Evolutionary conservation across 1,140 invertebrate species (phyloP).

Genomic region (Epicauta chinensis): DNA sequence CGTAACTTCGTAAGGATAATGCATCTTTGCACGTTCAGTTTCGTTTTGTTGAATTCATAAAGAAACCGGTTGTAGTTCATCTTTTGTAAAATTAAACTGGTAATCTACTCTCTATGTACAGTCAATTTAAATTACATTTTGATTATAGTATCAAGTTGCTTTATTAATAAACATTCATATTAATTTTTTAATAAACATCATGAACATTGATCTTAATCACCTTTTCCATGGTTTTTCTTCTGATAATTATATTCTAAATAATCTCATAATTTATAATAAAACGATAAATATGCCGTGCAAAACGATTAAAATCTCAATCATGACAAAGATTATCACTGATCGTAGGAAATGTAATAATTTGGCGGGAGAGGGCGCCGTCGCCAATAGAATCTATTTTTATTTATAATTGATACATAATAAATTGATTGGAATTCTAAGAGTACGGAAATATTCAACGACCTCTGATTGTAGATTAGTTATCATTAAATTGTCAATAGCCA

Average conservation of each 20-base stretch:
- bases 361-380: too few relatives aligned
- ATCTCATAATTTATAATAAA: too few relatives aligned
- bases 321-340: too few relatives aligned
- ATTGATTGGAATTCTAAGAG: too few relatives aligned
- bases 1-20: too few relatives aligned
- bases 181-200: too few relatives aligned
- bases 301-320: too few relatives aligned
- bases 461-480: not conserved
- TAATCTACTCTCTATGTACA: constrained; percentile 8
- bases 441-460: not conserved
- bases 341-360: too few relatives aligned
- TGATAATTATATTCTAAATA: constrained; percentile 4
- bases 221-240: constrained; percentile 1
- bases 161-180: not conserved
- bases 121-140: constrained; percentile 9
- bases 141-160: constrained; percentile 4
- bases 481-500: constrained; percentile 1
- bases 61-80: not conserved
- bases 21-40: not conserved
- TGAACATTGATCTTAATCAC: not conserved
- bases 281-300: too few relatives aligned
- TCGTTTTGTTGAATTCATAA: not conserved
- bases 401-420: too few relatives aligned
- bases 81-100: constrained; percentile 5
- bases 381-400: too few relatives aligned